Evolutionary conservation across 2,113 vertebrate genomes (phyloP).

Genomic region (Cephalopholis sonnerati): DNA sequence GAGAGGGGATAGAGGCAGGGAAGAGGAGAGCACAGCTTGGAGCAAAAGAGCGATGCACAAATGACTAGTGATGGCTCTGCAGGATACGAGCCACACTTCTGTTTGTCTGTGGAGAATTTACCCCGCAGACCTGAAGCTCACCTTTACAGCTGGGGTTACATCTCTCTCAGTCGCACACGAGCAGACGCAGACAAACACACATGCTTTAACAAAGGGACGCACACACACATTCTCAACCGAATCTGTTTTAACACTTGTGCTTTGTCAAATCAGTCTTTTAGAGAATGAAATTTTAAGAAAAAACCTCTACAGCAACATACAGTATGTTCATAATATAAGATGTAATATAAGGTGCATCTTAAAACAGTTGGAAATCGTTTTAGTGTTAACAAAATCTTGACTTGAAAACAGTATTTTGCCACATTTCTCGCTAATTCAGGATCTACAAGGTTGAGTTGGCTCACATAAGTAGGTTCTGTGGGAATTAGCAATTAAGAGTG

Average conservation of each 20-base stretch:
- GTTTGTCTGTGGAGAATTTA: conserved; percentile 33
- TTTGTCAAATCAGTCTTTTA: neutral
- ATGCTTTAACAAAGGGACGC: neutral
- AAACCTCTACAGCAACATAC: neutral
- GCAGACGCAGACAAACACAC: neutral
- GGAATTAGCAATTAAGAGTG: conserved; percentile 13
- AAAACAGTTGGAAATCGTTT: neutral
- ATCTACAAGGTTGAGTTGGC: conserved; percentile 1
- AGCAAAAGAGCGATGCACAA: conserved; percentile 63
- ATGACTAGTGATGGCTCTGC: conserved; percentile 71
- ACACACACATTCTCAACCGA: neutral
- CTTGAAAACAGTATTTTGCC: neutral
- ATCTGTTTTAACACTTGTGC: neutral
- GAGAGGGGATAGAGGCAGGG: conserved; percentile 33
- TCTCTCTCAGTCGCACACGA: neutral
- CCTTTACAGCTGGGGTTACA: conserved; percentile 62
- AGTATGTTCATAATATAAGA: neutral
- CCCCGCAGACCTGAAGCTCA: conserved; percentile 61
- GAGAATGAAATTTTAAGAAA: neutral
- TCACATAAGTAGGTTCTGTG: conserved; percentile 13
- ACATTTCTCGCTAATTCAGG: conserved; percentile 2
- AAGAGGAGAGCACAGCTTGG: conserved; percentile 64
- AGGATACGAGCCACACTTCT: conserved; percentile 60
- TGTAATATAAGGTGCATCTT: neutral
- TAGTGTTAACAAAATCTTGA: neutral